These are phyloP conservation scores for Harpegnathos saltator DNA, from an alignment of 1,140 invertebrate genomes.

Conservation along the genomic window DNA sequence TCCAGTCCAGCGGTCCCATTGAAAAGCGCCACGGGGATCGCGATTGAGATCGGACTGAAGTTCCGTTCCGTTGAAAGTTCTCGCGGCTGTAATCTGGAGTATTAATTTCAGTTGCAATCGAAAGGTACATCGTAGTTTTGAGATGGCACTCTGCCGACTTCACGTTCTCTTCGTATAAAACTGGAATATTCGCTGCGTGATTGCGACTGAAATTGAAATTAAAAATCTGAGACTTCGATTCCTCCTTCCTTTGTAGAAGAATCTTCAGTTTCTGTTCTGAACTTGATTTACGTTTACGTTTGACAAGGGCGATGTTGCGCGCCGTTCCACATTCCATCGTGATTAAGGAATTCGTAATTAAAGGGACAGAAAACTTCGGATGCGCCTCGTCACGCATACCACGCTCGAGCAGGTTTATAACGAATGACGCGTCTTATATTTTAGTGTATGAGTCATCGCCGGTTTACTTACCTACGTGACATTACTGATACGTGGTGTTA, in stretches of 20 bases:
- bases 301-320: background rate
- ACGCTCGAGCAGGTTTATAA: background rate
- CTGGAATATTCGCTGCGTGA: no score
- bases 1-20: background rate
- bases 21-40: background rate
- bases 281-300: no score
- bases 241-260: no score
- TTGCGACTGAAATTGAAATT: no score
- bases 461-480: background rate
- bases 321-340: background rate
- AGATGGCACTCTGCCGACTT: no score
- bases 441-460: constrained; percentile 47
- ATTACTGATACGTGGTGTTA: background rate
- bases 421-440: constrained; percentile 22
- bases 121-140: no score
- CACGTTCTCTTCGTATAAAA: no score
- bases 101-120: no score
- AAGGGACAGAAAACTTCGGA: background rate
- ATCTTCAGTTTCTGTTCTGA: no score
- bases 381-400: background rate
- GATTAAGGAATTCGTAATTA: no score
- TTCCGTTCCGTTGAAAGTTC: background rate
- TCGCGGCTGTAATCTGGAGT: background rate
- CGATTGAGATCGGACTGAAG: background rate
- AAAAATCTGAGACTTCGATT: no score